A percentile compares a stretch with the other conserved stretches of the same genome.
Evolutionary conservation across 2,888 invertebrate species (phyloP).

Genomic region (Dorcus hopei): DNA sequence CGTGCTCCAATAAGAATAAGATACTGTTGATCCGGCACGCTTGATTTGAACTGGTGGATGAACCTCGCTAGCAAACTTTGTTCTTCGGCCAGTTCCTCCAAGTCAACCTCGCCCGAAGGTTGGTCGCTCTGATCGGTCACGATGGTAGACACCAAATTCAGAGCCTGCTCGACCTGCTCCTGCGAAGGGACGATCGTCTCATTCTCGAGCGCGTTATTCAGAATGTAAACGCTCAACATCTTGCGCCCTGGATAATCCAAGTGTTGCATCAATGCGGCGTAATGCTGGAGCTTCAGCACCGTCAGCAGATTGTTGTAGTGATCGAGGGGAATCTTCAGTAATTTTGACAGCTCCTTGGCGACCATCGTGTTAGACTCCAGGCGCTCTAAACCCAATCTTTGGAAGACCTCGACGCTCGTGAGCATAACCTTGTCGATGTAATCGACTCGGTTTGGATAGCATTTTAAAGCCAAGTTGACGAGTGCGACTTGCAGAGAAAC

Average conservation of each 20-base stretch:
- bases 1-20: conserved; percentile 85
- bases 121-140: conserved; percentile 83
- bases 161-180: conserved; percentile 69
- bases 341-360: conserved; percentile 88
- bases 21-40: conserved; percentile 81
- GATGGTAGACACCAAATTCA: conserved; percentile 73
- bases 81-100: conserved; percentile 95
- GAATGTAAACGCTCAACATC: conserved; percentile 81
- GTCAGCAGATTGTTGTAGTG: conserved; percentile 90
- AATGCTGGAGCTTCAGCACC: conserved; percentile 83
- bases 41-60: conserved; percentile 79
- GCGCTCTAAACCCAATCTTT: conserved; percentile 79
- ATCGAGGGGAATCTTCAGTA: conserved; percentile 92
- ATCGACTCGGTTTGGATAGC: conserved; percentile 91
- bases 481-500: conserved; percentile 92
- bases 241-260: conserved; percentile 87
- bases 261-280: conserved; percentile 78
- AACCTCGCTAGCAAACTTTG: conserved; percentile 89
- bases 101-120: conserved; percentile 64
- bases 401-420: conserved; percentile 82
- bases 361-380: conserved; percentile 78
- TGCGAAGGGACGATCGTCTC: conserved; percentile 84
- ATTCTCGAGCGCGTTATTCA: conserved; percentile 86
- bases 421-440: conserved; percentile 94
- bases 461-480: conserved; percentile 91